Percentiles rank a stretch among this genome's conserved stretches.
Evolutionary conservation across 2,797 vertebrate species (phyloP).

Genomic region (Falco concolor): DNA sequence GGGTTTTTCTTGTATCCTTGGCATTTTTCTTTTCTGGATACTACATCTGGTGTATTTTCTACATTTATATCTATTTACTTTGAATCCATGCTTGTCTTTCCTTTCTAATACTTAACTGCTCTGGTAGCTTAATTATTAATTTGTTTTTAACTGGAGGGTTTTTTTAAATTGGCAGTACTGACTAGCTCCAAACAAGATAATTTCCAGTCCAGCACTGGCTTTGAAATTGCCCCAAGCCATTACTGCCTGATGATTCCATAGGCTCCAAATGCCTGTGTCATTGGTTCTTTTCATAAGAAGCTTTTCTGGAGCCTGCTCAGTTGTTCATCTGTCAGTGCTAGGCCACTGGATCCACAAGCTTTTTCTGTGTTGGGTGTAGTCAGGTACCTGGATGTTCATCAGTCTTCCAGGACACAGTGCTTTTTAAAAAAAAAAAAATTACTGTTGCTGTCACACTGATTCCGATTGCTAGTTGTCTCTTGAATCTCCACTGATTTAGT

Average conservation of each 20-base stretch:
- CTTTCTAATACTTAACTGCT: not conserved
- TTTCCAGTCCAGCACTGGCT: not conserved
- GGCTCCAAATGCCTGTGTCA: not conserved
- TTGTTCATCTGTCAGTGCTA: not conserved
- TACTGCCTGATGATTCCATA: not conserved
- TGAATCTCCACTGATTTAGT: not conserved
- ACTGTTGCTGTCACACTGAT: not conserved
- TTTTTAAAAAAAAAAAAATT: not conserved
- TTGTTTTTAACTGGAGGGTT: not conserved
- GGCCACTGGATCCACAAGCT: not conserved
- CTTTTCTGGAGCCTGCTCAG: not conserved
- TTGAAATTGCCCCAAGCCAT: not conserved
- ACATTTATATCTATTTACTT: not conserved
- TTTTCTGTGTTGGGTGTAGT: not conserved
- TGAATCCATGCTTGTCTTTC: not conserved
- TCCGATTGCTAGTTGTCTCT: not conserved
- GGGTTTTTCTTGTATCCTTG: not conserved
- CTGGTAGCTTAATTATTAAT: not conserved
- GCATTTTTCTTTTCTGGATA: not conserved
- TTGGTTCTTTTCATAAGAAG: not conserved
- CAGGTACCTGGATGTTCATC: not conserved
- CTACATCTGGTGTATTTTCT: not conserved
- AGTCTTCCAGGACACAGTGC: not conserved
- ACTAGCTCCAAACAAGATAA: not conserved
- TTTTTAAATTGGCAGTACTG: not conserved